These are phyloP conservation scores for Athalia circularis DNA, from an alignment of 2,888 invertebrate genomes.

Conservation along the genomic window DNA sequence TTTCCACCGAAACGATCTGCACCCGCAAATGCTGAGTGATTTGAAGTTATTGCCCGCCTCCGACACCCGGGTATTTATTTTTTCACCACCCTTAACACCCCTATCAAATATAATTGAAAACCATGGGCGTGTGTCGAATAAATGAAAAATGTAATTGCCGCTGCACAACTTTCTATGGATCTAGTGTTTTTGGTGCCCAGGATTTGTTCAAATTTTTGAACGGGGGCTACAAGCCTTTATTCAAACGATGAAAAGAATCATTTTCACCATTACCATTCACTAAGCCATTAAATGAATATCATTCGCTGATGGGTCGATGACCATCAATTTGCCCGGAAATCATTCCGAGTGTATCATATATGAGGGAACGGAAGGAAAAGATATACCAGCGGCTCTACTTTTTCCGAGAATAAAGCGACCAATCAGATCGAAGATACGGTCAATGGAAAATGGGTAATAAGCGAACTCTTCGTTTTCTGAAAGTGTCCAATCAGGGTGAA, in stretches of 20 bases:
- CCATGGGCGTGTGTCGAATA: neutral
- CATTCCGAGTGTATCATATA: neutral
- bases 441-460: slow-evolving; percentile 30
- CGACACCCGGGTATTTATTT: neutral
- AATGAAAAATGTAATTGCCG: too few relatives aligned
- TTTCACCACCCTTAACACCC: neutral
- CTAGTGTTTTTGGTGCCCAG: too few relatives aligned
- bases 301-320: too few relatives aligned
- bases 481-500: slow-evolving; percentile 40
- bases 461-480: slow-evolving; percentile 32
- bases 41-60: slow-evolving; percentile 33
- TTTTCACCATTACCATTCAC: too few relatives aligned
- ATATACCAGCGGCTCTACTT: neutral
- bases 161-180: too few relatives aligned
- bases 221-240: too few relatives aligned
- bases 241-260: too few relatives aligned
- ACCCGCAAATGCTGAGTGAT: slow-evolving; percentile 17
- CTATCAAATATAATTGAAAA: slow-evolving; percentile 8
- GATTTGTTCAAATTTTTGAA: too few relatives aligned
- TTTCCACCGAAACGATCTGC: slow-evolving; percentile 2
- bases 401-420: slow-evolving; percentile 5
- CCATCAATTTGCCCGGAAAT: neutral
- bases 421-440: slow-evolving; percentile 4
- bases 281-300: too few relatives aligned
- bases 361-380: too few relatives aligned